Base-by-base conservation (phyloP, 2,888 invertebrate species). In the Brachyptera risi region DNA sequence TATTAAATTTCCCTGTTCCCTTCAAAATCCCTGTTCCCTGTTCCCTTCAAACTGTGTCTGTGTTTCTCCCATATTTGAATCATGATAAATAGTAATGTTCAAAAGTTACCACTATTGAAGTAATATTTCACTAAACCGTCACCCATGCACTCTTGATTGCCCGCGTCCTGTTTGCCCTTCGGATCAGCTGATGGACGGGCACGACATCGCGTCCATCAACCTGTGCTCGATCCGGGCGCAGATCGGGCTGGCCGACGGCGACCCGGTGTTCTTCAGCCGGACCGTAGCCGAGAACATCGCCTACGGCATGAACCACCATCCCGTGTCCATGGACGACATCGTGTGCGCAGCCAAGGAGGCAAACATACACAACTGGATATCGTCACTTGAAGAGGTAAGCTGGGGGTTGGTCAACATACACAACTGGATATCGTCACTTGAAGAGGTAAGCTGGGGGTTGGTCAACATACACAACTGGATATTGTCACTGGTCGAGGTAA, bases 181-280 rank as follows among this genome's bases (percentile, higher is more conserved):
- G n/a, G 38, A 58, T n/a, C n/a, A n/a, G n/a, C n/a, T n/a, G n/a
- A n/a, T 74, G 35, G 73, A 73, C 59, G 68, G 67, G 1, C 59
- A 68, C 17, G 70, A 78, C 64, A 69, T 79, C 9, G 69, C 70
- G 3, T 69, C 71, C 21, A 66, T 80, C 37, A 79, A 79, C 68
- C 68, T 78, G 1, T 68, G 74, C 15, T 74, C 76, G 71, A 63
- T 80, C 15, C 69, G 82, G 27, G 69, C 73, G 19, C 78, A 79
- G 68, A 76, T 82, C 65, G 80, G 79, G 4, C 74, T 83, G 17
- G 82, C 82, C 11, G 78, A 79, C 1, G 82, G 83, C 71, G 81
- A 83, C 65, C 82, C 80, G 0, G 73, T 76, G 7, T 73, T 83
- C 7, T 82, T 83, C 70, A 76, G 78, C 62, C 72, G 78, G 60